Conservation (phyloP, 1,140 invertebrate genomes). For the Drosophila pandora region DNA sequence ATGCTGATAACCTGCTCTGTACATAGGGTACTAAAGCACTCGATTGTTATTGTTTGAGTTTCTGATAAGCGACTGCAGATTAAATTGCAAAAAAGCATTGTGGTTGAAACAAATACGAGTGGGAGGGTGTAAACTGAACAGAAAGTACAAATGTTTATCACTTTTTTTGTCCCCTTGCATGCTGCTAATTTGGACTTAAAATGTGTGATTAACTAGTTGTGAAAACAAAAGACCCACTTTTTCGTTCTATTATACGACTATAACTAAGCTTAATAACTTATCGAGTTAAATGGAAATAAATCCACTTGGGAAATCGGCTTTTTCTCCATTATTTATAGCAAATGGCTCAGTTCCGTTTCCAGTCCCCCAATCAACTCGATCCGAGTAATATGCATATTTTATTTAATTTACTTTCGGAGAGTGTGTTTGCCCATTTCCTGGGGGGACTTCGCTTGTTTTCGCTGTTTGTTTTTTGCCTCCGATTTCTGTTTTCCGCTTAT, state of each 20-base stretch:
- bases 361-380: neutral
- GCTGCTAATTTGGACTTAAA: slow-evolving; percentile 15
- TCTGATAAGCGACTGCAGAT: slow-evolving; percentile 20
- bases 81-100: slow-evolving; percentile 16
- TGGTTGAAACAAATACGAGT: slow-evolving; percentile 4
- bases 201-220: neutral
- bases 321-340: slow-evolving; percentile 3
- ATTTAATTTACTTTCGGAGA: slow-evolving; percentile 37
- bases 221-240: slow-evolving; percentile 1
- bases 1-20: slow-evolving; percentile 25
- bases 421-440: slow-evolving; percentile 28
- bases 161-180: slow-evolving; percentile 17
- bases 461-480: slow-evolving; percentile 18
- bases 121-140: neutral
- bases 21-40: slow-evolving; percentile 61
- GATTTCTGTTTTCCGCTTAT: slow-evolving; percentile 13
- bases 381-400: slow-evolving; percentile 27
- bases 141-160: slow-evolving; percentile 8
- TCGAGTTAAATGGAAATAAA: slow-evolving; percentile 1
- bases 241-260: neutral
- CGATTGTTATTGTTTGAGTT: slow-evolving; percentile 60
- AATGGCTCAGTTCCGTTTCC: slow-evolving; percentile 17
- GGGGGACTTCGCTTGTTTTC: slow-evolving; percentile 26
- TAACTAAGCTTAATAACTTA: neutral
- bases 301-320: neutral